Evolutionary conservation across 2,113 vertebrate genomes (phyloP).

Genomic region (Chaetura pelagica): DNA sequence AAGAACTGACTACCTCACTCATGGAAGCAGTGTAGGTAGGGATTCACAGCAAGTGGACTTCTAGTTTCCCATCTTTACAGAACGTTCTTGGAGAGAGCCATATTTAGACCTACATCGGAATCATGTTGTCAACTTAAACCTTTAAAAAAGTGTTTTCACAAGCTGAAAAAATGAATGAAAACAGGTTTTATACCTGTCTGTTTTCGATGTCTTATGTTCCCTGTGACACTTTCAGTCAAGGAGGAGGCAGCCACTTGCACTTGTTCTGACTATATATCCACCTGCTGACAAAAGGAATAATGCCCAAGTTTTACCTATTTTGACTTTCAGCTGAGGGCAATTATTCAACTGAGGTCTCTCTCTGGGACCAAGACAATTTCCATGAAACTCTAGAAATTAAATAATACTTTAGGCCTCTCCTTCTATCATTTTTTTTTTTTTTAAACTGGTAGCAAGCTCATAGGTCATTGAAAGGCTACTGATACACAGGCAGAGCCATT

Average conservation of each 20-base stretch:
- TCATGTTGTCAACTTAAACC: not conserved
- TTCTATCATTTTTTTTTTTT: conserved; percentile 57
- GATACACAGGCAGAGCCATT: conserved; percentile 57
- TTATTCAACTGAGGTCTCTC: not conserved
- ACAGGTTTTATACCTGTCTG: not conserved
- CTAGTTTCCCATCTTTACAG: not conserved
- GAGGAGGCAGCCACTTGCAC: not conserved
- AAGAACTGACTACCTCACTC: not conserved
- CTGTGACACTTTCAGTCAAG: not conserved
- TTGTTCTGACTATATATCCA: not conserved
- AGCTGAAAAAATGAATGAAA: not conserved
- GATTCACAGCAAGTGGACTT: not conserved
- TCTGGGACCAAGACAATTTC: not conserved
- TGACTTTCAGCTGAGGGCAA: not conserved
- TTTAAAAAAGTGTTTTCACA: not conserved
- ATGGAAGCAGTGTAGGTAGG: not conserved
- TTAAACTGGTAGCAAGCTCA: conserved; percentile 38
- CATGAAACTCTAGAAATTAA: conserved; percentile 34
- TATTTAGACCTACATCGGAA: not conserved
- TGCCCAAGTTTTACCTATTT: not conserved
- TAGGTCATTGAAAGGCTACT: conserved; percentile 46
- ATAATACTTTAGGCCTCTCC: not conserved
- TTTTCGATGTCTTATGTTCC: not conserved
- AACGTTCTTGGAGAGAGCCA: not conserved
- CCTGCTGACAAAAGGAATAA: not conserved